Evolutionary conservation across 2,797 vertebrate species (phyloP).

Genomic region (Lacerta viridis): DNA sequence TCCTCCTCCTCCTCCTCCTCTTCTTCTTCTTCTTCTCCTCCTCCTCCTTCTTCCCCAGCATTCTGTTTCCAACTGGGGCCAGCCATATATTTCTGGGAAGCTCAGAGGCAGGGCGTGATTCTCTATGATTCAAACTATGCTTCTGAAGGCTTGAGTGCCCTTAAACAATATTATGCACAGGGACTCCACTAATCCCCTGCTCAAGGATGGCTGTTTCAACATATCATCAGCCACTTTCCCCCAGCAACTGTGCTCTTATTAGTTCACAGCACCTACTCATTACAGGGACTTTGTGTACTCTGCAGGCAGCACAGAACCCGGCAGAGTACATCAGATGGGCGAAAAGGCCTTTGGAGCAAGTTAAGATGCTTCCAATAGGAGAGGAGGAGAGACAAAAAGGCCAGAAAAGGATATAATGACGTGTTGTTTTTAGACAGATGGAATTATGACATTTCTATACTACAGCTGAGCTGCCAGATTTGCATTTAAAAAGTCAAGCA

Average conservation of each 20-base stretch:
- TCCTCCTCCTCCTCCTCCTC: too few species aligned
- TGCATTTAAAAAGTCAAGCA: slow-evolving; percentile 35
- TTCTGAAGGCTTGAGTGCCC: not conserved
- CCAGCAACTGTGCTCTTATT: not conserved
- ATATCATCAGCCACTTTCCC: not conserved
- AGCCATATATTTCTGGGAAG: not conserved
- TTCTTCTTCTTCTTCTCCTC: too few species aligned
- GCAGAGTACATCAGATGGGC: not conserved
- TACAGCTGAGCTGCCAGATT: slow-evolving; percentile 21
- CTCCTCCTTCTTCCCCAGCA: too few species aligned
- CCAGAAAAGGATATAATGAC: slow-evolving; percentile 3
- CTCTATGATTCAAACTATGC: not conserved
- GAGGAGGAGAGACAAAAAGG: not conserved
- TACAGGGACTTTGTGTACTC: not conserved
- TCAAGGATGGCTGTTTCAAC: not conserved
- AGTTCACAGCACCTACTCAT: slow-evolving; percentile 8
- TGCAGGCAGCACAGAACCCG: not conserved
- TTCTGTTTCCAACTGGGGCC: not conserved
- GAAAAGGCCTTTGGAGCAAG: slow-evolving; percentile 2
- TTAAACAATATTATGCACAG: not conserved
- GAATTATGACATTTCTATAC: slow-evolving; percentile 25
- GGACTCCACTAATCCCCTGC: slow-evolving; percentile 10
- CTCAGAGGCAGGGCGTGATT: not conserved
- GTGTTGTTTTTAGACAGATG: slow-evolving; percentile 26
- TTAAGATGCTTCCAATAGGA: slow-evolving; percentile 11